These are phyloP conservation scores for Drosophila paulistorum DNA, from an alignment of 1,140 invertebrate genomes.

Conservation along the genomic window DNA sequence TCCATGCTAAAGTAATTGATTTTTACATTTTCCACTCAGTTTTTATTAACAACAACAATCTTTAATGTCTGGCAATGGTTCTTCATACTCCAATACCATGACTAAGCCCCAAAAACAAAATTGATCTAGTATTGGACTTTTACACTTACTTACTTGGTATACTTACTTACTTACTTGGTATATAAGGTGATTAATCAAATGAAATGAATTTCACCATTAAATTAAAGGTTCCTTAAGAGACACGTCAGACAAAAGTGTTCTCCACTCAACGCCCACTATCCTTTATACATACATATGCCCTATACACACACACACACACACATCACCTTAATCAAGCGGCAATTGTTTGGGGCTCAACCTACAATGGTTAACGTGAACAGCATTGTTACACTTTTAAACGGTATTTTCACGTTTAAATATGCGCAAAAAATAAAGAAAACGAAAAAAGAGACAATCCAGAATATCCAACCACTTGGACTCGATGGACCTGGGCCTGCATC, in stretches of 20 bases:
- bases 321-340: constrained; percentile 65
- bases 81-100: too few species aligned
- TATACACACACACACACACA: background rate
- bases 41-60: background rate
- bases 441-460: constrained; percentile 22
- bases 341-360: constrained; percentile 55
- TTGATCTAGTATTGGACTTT: too few species aligned
- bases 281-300: background rate
- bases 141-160: too few species aligned
- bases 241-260: background rate
- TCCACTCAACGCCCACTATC: background rate
- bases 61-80: background rate
- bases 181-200: too few species aligned
- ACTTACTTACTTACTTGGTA: too few species aligned
- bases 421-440: constrained; percentile 48
- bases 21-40: background rate
- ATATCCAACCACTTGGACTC: constrained; percentile 13
- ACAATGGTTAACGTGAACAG: constrained; percentile 71
- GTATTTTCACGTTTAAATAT: constrained; percentile 67
- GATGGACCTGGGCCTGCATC: constrained; percentile 19
- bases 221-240: background rate
- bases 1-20: too few species aligned
- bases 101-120: too few species aligned
- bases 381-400: constrained; percentile 79
- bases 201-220: background rate